Evolutionary conservation across 2,888 invertebrate genomes (phyloP).

Genomic region (Trachelus stipa): DNA sequence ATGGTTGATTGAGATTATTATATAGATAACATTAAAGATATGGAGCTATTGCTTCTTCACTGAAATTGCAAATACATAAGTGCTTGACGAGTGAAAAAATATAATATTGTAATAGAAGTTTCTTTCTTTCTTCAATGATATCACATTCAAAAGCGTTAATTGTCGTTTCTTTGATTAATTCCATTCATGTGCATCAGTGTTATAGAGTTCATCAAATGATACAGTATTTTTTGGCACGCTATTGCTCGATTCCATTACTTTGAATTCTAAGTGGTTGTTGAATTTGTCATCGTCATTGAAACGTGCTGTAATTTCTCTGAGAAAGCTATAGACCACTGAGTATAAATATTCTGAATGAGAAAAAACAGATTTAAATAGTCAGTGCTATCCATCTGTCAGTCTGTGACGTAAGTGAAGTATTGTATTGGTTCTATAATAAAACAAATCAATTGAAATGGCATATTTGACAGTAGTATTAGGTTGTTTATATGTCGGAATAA

Average conservation of each 20-base stretch:
- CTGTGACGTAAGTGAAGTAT: conserved; percentile 57
- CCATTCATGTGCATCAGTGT: neutral
- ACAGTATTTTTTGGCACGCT: neutral
- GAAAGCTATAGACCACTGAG: conserved; percentile 45
- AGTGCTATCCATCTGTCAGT: conserved; percentile 56
- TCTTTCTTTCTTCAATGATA: neutral
- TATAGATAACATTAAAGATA: conserved; percentile 29
- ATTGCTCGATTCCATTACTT: neutral
- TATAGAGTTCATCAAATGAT: neutral
- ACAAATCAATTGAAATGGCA: conserved; percentile 37
- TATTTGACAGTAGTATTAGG: neutral
- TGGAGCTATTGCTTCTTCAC: conserved; percentile 46
- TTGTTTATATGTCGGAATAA: neutral
- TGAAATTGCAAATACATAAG: conserved; percentile 25
- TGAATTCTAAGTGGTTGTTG: neutral
- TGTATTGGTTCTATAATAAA: conserved; percentile 63
- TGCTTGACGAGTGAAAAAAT: too few species aligned
- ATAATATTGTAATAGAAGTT: too few species aligned
- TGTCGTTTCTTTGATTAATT: neutral
- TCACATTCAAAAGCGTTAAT: neutral
- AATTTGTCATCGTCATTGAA: neutral
- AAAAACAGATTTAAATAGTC: conserved; percentile 44
- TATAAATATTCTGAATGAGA: conserved; percentile 25
- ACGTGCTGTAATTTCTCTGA: conserved; percentile 51
- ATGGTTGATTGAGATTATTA: conserved; percentile 41